phyloP scores from a whole-genome alignment of 2,888 invertebrate species.

The Sphaerophoria taeniata region DNA sequence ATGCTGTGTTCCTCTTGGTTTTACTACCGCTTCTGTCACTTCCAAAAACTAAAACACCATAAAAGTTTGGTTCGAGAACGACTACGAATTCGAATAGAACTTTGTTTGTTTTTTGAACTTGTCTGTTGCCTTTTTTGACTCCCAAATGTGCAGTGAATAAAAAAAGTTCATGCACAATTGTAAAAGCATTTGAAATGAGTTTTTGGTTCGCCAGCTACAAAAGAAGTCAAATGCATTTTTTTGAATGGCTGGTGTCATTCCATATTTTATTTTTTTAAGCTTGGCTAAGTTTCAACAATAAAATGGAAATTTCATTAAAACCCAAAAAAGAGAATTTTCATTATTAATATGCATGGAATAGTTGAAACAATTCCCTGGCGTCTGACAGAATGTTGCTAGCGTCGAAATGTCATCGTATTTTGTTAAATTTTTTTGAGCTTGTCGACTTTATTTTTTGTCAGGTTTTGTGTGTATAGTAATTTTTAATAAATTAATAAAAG shows the following conservation, averaged over 20 bases:
- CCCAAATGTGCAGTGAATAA: conserved; percentile 2
- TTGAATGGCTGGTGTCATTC: neutral
- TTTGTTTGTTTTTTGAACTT: neutral
- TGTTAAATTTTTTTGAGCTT: conserved; percentile 7
- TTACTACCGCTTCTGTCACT: too few species aligned
- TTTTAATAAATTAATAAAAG: neutral
- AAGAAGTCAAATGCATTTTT: neutral
- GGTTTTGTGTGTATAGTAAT: neutral
- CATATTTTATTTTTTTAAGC: neutral
- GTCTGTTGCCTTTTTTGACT: neutral
- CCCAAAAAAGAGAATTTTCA: neutral
- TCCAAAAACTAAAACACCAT: too few species aligned
- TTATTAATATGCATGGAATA: conserved; percentile 34
- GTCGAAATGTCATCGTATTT: conserved; percentile 1
- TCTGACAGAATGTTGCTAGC: neutral
- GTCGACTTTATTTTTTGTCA: neutral
- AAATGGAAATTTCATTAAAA: neutral
- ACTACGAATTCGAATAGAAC: too few species aligned
- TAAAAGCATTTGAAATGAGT: neutral
- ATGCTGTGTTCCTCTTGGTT: too few species aligned
- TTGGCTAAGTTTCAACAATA: conserved; percentile 10
- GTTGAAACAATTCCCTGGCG: neutral
- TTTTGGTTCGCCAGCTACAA: neutral
- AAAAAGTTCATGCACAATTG: conserved; percentile 6
- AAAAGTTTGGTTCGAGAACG: too few species aligned